Evolutionary conservation across 2,888 invertebrate species (phyloP).

Genomic region (Tigriopus californicus): DNA sequence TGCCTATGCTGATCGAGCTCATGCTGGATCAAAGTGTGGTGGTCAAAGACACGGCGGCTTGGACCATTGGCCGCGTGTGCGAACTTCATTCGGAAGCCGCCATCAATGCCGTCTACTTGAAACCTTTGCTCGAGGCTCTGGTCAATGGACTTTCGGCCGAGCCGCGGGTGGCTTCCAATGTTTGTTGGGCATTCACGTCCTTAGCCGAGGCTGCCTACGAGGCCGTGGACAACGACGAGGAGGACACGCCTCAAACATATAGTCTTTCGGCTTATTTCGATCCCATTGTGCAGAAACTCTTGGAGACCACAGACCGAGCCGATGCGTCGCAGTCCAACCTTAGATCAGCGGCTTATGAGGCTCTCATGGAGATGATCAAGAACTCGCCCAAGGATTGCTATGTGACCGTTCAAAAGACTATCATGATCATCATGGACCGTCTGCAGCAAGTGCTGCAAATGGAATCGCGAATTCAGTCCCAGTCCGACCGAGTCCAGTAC

Average conservation of each 20-base stretch:
- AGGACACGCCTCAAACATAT: slow-evolving; percentile 58
- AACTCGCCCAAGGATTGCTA: slow-evolving; percentile 96
- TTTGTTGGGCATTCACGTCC: slow-evolving; percentile 97
- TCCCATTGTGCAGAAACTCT: slow-evolving; percentile 67
- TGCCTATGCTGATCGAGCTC: slow-evolving; percentile 81
- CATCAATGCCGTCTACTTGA: slow-evolving; percentile 64
- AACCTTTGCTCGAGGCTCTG: slow-evolving; percentile 34
- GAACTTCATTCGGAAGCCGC: slow-evolving; percentile 91
- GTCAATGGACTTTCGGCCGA: slow-evolving; percentile 48
- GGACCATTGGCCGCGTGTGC: slow-evolving; percentile 95
- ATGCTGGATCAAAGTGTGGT: slow-evolving; percentile 87
- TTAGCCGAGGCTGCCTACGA: slow-evolving; percentile 93
- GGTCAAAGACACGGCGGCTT: slow-evolving; percentile 83
- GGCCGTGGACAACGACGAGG: slow-evolving; percentile 40
- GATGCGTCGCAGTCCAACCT: slow-evolving; percentile 69
- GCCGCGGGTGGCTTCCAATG: slow-evolving; percentile 89
- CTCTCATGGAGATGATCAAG: slow-evolving; percentile 98
- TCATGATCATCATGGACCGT: slow-evolving; percentile 83
- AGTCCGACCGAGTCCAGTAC: slow-evolving; percentile 74
- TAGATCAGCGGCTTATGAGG: slow-evolving; percentile 92
- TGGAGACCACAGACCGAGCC: slow-evolving; percentile 82
- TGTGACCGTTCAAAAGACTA: slow-evolving; percentile 82
- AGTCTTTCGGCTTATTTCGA: slow-evolving; percentile 84
- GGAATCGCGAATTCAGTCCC: slow-evolving; percentile 69
- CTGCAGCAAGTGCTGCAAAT: slow-evolving; percentile 84